Percentiles rank a stretch among this genome's conserved stretches.
These are phyloP conservation scores for Pleuronectes platessa DNA, from an alignment of 2,113 vertebrate species.

Conservation along the genomic window DNA sequence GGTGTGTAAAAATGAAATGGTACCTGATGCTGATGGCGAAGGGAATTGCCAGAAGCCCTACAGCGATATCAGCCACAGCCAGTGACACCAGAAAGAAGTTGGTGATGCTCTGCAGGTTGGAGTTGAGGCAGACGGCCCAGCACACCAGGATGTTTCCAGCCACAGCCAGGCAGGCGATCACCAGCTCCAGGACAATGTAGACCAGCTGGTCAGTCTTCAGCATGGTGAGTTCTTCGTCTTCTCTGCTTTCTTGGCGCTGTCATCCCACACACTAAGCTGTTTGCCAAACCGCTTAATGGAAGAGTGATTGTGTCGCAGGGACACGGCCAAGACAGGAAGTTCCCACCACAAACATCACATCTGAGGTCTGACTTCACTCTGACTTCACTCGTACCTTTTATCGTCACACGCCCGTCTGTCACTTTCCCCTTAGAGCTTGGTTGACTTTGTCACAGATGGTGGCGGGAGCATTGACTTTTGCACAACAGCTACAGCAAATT, in stretches of 20 bases:
- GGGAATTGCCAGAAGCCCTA: conserved; percentile 94
- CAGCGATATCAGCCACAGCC: conserved; percentile 93
- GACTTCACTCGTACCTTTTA: conserved; percentile 3
- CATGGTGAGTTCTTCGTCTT: conserved; percentile 75
- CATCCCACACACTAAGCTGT: conserved; percentile 56
- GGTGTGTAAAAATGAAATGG: too few relatives aligned
- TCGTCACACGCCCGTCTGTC: background rate
- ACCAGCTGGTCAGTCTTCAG: conserved; percentile 75
- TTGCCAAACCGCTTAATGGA: conserved; percentile 13
- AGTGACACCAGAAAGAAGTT: conserved; percentile 96
- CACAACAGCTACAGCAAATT: conserved; percentile 25
- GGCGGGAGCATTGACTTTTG: conserved; percentile 12
- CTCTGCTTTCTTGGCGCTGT: conserved; percentile 42
- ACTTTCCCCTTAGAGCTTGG: conserved; percentile 11
- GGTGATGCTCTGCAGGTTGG: conserved; percentile 96
- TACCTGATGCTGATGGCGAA: conserved; percentile 90
- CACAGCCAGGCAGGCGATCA: conserved; percentile 90
- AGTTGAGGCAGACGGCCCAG: conserved; percentile 94
- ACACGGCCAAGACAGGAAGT: conserved; percentile 43
- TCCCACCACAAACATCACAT: conserved; percentile 25
- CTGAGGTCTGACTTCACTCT: conserved; percentile 1
- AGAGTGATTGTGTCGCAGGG: conserved; percentile 19
- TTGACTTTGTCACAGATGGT: background rate
- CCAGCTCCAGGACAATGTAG: conserved; percentile 91
- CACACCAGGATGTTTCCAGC: conserved; percentile 95